Evolutionary conservation across 1,140 invertebrate genomes (phyloP).

Genomic region (Caenorhabditis elegans): DNA sequence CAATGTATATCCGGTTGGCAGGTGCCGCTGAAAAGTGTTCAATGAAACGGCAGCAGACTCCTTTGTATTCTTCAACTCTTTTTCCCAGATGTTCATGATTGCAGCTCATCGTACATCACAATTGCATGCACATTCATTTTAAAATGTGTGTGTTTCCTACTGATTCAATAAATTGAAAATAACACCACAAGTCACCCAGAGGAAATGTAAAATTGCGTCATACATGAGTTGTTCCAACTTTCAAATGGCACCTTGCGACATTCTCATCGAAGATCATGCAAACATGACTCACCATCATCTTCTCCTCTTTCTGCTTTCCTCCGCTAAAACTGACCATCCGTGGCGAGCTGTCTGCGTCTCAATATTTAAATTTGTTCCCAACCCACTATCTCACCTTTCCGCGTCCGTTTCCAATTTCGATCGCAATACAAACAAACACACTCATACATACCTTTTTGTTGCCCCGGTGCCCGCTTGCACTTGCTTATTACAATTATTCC

Average conservation of each 20-base stretch:
- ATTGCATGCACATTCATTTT: too few relatives aligned
- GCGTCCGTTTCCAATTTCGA: slow-evolving; percentile 23
- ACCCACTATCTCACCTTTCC: neutral
- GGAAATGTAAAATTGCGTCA: too few relatives aligned
- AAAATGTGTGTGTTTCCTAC: too few relatives aligned
- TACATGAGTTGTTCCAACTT: neutral
- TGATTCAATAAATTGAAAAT: too few relatives aligned
- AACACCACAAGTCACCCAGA: too few relatives aligned
- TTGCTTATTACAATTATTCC: slow-evolving; percentile 18
- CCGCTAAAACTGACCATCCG: slow-evolving; percentile 23
- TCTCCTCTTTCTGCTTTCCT: neutral
- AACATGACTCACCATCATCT: slow-evolving; percentile 5
- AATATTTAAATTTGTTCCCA: neutral
- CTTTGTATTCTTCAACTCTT: too few relatives aligned
- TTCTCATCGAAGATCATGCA: slow-evolving; percentile 6
- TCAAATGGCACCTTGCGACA: neutral
- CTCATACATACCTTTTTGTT: slow-evolving; percentile 13
- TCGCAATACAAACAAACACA: slow-evolving; percentile 31
- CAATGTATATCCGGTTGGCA: too few relatives aligned
- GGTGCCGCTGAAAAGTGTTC: too few relatives aligned
- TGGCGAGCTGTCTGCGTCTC: neutral
- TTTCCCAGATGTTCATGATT: too few relatives aligned
- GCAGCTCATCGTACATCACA: too few relatives aligned
- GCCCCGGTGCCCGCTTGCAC: neutral
- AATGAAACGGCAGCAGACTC: too few relatives aligned